Percentiles rank a stretch among this genome's conserved stretches.
Conservation (phyloP, 2,113 vertebrate species). For the Barnardius zonarius region DNA sequence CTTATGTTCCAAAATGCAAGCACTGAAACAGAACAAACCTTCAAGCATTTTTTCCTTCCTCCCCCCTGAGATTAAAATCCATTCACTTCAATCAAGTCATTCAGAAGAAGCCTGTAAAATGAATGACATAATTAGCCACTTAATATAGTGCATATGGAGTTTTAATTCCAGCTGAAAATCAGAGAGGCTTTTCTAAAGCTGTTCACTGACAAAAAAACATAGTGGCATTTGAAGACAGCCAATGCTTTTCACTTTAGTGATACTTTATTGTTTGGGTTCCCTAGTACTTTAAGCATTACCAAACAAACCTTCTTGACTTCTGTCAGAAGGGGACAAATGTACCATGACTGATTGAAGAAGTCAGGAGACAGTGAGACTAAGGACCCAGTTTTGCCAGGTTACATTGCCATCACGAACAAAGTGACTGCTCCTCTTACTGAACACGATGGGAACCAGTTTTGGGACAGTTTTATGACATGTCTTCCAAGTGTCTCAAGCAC, state of each 20-base stretch:
- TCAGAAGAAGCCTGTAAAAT: conserved; percentile 66
- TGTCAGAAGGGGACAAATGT: neutral
- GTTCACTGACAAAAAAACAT: neutral
- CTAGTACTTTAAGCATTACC: neutral
- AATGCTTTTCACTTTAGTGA: neutral
- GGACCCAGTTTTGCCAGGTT: neutral
- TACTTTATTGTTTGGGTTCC: neutral
- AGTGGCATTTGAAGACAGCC: neutral
- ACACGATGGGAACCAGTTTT: neutral
- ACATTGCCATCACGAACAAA: neutral
- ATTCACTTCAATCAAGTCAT: conserved; percentile 65
- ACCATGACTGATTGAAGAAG: neutral
- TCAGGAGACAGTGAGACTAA: neutral
- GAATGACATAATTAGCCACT: conserved; percentile 68
- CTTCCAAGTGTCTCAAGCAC: neutral
- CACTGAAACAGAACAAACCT: conserved; percentile 1
- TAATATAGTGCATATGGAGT: conserved; percentile 67
- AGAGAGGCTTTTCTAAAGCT: conserved; percentile 33
- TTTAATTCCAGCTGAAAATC: conserved; percentile 64
- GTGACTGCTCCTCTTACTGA: neutral
- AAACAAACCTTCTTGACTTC: neutral
- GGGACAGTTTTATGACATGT: neutral
- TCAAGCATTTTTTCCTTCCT: neutral
- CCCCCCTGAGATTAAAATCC: conserved; percentile 6
- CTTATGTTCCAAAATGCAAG: neutral